These are phyloP conservation scores for Eupithecia subfuscata DNA, from an alignment of 2,888 invertebrate species.

Conservation along the genomic window DNA sequence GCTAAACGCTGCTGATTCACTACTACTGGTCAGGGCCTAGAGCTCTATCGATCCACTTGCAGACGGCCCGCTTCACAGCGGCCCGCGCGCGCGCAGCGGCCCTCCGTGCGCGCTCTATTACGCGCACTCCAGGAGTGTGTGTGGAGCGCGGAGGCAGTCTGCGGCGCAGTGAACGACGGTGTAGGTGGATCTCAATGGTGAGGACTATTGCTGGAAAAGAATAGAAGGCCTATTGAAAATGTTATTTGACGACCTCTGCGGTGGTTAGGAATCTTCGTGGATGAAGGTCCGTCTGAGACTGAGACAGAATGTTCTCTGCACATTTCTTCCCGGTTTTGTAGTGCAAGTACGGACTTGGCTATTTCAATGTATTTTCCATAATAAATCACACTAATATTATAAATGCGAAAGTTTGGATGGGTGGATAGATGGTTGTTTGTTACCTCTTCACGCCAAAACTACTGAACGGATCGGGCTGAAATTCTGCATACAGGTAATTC, in stretches of 20 bases:
- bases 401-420: too few species aligned
- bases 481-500: too few species aligned
- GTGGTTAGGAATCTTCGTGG: neutral
- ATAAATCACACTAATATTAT: too few species aligned
- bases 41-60: constrained; percentile 61
- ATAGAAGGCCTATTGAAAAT: neutral
- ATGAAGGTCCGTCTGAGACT: neutral
- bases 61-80: constrained; percentile 45
- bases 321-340: neutral
- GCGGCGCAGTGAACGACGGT: constrained; percentile 54
- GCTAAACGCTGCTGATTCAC: neutral
- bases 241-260: neutral
- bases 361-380: too few species aligned
- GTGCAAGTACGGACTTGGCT: too few species aligned
- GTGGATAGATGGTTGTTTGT: too few species aligned
- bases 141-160: constrained; percentile 43
- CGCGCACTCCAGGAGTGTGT: constrained; percentile 39
- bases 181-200: constrained; percentile 63
- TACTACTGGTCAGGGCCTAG: constrained; percentile 53
- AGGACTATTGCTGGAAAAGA: constrained; percentile 56
- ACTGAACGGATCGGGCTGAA: too few species aligned
- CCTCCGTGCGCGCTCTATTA: constrained; percentile 46
- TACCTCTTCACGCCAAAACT: too few species aligned
- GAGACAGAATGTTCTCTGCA: neutral
- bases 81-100: constrained; percentile 45